phyloP scores from a whole-genome alignment of 1,140 invertebrate species.

The Nylanderia fulva region DNA sequence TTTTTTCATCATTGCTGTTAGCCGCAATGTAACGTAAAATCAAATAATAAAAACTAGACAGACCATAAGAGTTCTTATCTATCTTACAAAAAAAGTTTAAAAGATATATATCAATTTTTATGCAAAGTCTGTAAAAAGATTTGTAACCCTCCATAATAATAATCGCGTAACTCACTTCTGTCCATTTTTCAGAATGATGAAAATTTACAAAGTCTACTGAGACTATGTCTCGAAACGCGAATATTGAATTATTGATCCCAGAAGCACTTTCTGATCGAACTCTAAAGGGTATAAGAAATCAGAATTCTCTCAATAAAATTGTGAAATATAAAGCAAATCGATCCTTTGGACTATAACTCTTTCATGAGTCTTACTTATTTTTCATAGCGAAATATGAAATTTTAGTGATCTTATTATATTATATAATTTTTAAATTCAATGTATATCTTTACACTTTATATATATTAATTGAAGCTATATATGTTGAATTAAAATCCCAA shows the following conservation, averaged over 20 bases:
- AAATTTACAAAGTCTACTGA: slow-evolving; percentile 1
- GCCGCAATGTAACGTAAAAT: not conserved
- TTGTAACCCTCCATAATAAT: not conserved
- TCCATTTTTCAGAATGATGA: not conserved
- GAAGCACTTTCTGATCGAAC: not conserved
- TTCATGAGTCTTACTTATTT: not conserved
- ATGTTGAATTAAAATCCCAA: no score
- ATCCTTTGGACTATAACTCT: not conserved
- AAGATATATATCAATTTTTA: not conserved
- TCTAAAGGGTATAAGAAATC: not conserved
- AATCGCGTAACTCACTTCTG: slow-evolving; percentile 3
- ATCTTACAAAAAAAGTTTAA: not conserved
- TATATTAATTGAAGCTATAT: no score
- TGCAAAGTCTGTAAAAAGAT: not conserved
- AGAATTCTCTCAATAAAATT: not conserved
- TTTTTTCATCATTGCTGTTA: not conserved
- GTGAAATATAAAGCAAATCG: not conserved
- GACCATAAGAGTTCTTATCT: not conserved
- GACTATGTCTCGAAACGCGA: not conserved
- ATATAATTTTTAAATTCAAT: not conserved
- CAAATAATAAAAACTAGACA: not conserved
- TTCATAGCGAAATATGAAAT: not conserved
- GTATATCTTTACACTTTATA: not conserved
- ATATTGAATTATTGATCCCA: not conserved
- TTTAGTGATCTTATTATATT: not conserved